Percentiles rank a stretch among this genome's conserved stretches.
Evolutionary conservation across 2,797 vertebrate genomes (phyloP).

Genomic region (Meda fulgida): DNA sequence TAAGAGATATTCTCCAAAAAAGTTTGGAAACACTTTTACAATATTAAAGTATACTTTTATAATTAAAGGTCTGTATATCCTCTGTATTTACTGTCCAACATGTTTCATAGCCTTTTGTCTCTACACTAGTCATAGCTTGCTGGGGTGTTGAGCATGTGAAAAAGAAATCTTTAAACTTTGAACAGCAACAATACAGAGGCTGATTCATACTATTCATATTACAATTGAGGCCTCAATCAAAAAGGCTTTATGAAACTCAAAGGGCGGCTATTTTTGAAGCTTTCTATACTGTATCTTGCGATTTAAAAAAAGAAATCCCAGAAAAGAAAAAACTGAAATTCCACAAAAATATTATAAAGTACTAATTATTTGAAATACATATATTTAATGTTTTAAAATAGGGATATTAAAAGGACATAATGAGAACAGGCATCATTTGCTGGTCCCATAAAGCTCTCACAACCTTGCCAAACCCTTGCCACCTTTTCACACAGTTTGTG

Average conservation of each 20-base stretch:
- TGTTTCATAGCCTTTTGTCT: background rate
- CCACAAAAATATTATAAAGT: background rate
- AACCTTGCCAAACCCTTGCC: slow-evolving; percentile 30
- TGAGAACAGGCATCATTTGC: background rate
- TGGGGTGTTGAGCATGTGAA: background rate
- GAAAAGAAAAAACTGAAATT: background rate
- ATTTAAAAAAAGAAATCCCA: background rate
- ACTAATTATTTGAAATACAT: background rate
- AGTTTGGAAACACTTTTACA: background rate
- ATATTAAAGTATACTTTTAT: no score
- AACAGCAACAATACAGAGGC: background rate
- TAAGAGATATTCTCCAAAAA: background rate
- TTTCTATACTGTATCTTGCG: background rate
- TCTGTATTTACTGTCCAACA: background rate
- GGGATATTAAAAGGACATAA: background rate
- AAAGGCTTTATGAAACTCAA: background rate
- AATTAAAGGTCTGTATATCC: no score
- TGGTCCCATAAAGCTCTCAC: slow-evolving; percentile 12
- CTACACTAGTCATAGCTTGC: slow-evolving; percentile 1
- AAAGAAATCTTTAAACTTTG: slow-evolving; percentile 1
- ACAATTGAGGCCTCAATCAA: background rate
- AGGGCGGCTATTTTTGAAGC: background rate
- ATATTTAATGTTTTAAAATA: background rate
- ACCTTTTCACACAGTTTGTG: slow-evolving; percentile 29
- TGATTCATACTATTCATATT: background rate